These are phyloP conservation scores for Microplitis mediator DNA, from an alignment of 1,140 invertebrate genomes.

Conservation along the genomic window DNA sequence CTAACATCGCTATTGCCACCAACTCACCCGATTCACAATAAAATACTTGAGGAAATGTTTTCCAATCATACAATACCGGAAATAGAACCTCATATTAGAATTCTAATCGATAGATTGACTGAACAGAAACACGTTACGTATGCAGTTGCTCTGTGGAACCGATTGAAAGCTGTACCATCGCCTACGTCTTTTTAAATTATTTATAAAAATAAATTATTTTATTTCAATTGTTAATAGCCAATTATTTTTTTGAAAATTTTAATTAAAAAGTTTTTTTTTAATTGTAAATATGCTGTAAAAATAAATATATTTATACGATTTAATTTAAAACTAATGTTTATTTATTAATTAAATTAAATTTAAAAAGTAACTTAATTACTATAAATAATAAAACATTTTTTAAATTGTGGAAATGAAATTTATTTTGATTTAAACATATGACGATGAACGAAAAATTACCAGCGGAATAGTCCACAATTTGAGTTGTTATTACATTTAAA, in stretches of 20 bases:
- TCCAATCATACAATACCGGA: conserved; percentile 47
- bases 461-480: no score
- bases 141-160: conserved; percentile 52
- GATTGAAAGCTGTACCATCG: conserved; percentile 49
- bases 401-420: background rate
- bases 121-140: conserved; percentile 50
- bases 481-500: no score
- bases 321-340: no score
- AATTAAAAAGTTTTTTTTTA: no score
- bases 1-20: conserved; percentile 51
- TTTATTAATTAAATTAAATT: no score
- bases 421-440: background rate
- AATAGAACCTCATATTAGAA: conserved; percentile 47
- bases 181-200: conserved; percentile 52
- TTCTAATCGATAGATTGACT: conserved; percentile 50
- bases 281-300: no score
- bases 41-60: conserved; percentile 54
- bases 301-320: no score
- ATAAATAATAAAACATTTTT: conserved; percentile 1
- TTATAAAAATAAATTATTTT: conserved; percentile 45
- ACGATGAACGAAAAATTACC: no score
- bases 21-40: conserved; percentile 50
- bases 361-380: background rate
- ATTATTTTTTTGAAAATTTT: no score
- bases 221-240: background rate